phyloP scores from a whole-genome alignment of 2,888 invertebrate genomes.

The Caenorhabditis wallacei region DNA sequence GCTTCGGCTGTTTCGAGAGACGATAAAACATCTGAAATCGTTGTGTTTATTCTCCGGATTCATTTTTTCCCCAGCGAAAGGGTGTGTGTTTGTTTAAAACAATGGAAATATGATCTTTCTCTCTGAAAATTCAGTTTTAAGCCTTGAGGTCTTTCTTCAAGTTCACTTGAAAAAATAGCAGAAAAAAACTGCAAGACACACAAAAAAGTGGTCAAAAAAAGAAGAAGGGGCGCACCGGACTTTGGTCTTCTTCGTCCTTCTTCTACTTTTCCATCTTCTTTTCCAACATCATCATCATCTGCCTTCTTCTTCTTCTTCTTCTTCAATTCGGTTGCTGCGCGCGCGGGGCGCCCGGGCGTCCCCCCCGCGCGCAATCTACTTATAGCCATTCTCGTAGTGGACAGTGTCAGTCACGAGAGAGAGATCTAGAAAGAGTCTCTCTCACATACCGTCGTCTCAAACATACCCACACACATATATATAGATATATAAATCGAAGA shows the following conservation, averaged over 20 bases:
- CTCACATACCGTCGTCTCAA: constrained; percentile 4
- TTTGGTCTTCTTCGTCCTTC: constrained; percentile 53
- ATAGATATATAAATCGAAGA: neutral
- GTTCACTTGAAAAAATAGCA: constrained; percentile 47
- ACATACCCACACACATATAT: neutral
- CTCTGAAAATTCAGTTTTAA: too few species aligned
- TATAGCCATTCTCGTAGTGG: constrained; percentile 39
- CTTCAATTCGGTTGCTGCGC: constrained; percentile 10
- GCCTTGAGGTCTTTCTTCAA: too few species aligned
- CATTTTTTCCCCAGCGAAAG: neutral
- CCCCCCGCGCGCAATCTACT: constrained; percentile 45
- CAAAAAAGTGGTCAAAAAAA: constrained; percentile 48
- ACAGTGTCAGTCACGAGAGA: constrained; percentile 59
- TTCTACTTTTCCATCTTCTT: constrained; percentile 32
- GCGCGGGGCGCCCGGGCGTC: neutral
- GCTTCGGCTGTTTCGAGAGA: too few species aligned
- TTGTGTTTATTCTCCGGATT: constrained; percentile 20
- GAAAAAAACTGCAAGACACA: constrained; percentile 43
- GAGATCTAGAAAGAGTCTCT: constrained; percentile 31
- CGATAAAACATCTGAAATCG: neutral
- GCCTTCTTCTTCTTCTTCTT: constrained; percentile 43
- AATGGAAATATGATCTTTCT: constrained; percentile 24
- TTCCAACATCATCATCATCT: constrained; percentile 27
- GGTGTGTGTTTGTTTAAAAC: constrained; percentile 19
- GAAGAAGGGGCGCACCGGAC: constrained; percentile 36